Evolutionary conservation across 2,797 vertebrate genomes (phyloP).

Genomic region (Tragopan temminckii): DNA sequence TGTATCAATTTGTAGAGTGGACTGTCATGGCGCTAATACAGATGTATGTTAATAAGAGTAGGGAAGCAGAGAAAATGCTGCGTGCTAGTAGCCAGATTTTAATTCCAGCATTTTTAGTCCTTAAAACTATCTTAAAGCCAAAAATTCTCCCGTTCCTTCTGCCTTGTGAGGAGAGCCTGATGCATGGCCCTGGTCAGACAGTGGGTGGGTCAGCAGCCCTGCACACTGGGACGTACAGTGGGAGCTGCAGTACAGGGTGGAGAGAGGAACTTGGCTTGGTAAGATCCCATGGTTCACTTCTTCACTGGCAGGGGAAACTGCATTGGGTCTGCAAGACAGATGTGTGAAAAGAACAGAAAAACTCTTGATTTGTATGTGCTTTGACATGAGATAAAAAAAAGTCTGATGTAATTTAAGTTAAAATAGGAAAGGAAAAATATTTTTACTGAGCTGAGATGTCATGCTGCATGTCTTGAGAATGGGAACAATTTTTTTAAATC

Average conservation of each 20-base stretch:
- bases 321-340: slow-evolving; percentile 1
- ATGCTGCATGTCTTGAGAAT: slow-evolving; percentile 8
- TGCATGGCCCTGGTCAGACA: rapidly evolving
- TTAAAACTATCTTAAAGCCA: background rate
- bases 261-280: slow-evolving; percentile 23
- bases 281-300: slow-evolving; percentile 55
- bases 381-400: slow-evolving; percentile 45
- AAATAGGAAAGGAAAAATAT: slow-evolving; percentile 37
- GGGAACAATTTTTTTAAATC: slow-evolving; percentile 51
- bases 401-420: slow-evolving; percentile 12
- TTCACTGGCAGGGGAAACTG: slow-evolving; percentile 38
- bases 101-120: slow-evolving; percentile 49
- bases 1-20: slow-evolving; percentile 78
- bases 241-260: background rate
- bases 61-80: slow-evolving; percentile 44
- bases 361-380: slow-evolving; percentile 22
- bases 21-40: slow-evolving; percentile 73
- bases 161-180: background rate
- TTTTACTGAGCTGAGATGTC: slow-evolving; percentile 30
- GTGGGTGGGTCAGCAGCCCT: background rate
- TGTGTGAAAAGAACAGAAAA: slow-evolving; percentile 43
- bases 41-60: slow-evolving; percentile 53
- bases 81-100: background rate
- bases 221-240: rapidly evolving
- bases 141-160: background rate